These are phyloP conservation scores for Rhinichthys klamathensis DNA, from an alignment of 2,113 vertebrate species.

Conservation along the genomic window DNA sequence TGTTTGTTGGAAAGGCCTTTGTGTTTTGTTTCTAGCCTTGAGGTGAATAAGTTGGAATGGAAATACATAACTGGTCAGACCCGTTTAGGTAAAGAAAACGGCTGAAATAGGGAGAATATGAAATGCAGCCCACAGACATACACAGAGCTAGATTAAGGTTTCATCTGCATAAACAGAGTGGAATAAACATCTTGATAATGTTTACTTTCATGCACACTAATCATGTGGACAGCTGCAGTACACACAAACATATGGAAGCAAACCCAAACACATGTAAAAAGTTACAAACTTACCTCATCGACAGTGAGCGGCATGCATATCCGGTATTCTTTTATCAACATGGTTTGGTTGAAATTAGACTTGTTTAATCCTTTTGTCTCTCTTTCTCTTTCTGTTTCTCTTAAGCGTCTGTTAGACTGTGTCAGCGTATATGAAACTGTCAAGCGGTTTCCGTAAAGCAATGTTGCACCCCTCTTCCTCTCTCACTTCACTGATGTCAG, in stretches of 20 bases:
- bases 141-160: neutral
- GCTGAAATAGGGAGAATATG: neutral
- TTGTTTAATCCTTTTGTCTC: conserved; percentile 9
- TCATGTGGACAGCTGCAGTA: neutral
- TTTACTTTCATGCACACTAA: neutral
- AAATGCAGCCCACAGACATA: conserved; percentile 6
- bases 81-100: conserved; percentile 45
- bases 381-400: conserved; percentile 27
- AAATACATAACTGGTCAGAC: conserved; percentile 52
- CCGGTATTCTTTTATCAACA: conserved; percentile 92
- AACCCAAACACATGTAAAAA: conserved; percentile 26
- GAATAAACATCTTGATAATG: conserved; percentile 1
- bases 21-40: conserved; percentile 15
- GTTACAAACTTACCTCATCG: conserved; percentile 84
- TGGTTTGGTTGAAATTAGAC: conserved; percentile 61
- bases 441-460: neutral
- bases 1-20: neutral
- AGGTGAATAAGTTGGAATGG: neutral
- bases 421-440: conserved; percentile 9
- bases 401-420: neutral
- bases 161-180: conserved; percentile 21
- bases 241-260: conserved; percentile 16
- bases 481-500: conserved; percentile 56
- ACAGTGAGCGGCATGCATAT: conserved; percentile 93
- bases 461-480: conserved; percentile 9